Evolutionary conservation across 2,888 invertebrate genomes (phyloP).

Genomic region (Pinctada fucata): DNA sequence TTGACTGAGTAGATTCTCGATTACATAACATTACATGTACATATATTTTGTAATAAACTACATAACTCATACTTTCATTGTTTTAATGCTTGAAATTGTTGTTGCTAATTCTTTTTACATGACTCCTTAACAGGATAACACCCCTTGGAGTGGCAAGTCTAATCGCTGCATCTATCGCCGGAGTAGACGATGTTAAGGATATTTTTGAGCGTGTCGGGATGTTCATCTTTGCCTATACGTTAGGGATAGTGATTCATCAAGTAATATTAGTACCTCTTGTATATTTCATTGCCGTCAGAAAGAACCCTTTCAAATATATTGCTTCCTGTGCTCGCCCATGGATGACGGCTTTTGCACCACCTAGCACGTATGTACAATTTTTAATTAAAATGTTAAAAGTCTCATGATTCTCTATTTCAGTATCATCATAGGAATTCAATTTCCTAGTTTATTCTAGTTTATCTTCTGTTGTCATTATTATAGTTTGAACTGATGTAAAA

Average conservation of each 20-base stretch:
- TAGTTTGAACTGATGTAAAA: too few relatives aligned
- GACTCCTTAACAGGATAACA: conserved; percentile 53
- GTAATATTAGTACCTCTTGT: conserved; percentile 56
- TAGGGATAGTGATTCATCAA: conserved; percentile 55
- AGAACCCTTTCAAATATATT: conserved; percentile 56
- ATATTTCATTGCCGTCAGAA: conserved; percentile 50
- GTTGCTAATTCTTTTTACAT: background rate
- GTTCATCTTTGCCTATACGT: conserved; percentile 54
- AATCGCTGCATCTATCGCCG: conserved; percentile 55
- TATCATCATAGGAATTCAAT: too few relatives aligned
- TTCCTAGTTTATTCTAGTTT: too few relatives aligned
- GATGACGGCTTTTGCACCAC: conserved; percentile 55
- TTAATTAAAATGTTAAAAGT: background rate
- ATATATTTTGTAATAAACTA: too few relatives aligned
- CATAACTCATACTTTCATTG: too few relatives aligned
- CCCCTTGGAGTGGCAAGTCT: conserved; percentile 65
- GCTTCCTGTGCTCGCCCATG: conserved; percentile 44
- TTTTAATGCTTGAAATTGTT: background rate
- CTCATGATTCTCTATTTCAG: too few relatives aligned
- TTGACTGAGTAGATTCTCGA: too few relatives aligned
- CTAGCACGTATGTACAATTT: conserved; percentile 46
- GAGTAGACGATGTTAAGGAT: conserved; percentile 44
- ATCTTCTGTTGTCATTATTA: too few relatives aligned
- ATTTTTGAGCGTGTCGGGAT: conserved; percentile 59
- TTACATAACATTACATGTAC: too few relatives aligned